Conservation (phyloP, 2,888 invertebrate species). For the Calephelis perditalis region DNA sequence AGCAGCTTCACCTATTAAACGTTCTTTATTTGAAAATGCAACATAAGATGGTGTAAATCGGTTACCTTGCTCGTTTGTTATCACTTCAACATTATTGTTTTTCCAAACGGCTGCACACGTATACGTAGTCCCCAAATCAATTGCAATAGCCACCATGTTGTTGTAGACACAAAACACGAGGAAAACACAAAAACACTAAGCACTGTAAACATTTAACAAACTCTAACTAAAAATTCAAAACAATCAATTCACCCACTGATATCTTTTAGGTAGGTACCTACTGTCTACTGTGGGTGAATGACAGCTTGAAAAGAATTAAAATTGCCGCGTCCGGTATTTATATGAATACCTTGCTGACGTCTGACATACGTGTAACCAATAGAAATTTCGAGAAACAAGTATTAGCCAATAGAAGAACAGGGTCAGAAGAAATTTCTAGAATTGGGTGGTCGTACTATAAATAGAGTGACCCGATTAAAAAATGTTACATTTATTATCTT, state of each 20-base stretch:
- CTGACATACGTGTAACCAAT: conserved; percentile 39
- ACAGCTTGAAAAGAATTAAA: conserved; percentile 24
- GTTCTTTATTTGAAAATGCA: conserved; percentile 48
- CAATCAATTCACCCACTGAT: too few species aligned
- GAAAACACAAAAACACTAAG: not conserved
- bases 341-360: conserved; percentile 37
- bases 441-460: conserved; percentile 38
- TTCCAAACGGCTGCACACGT: conserved; percentile 59
- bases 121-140: conserved; percentile 58
- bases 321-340: conserved; percentile 40
- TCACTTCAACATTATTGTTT: conserved; percentile 49
- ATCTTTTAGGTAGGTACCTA: not conserved
- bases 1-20: conserved; percentile 56
- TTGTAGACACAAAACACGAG: conserved; percentile 7
- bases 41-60: conserved; percentile 54
- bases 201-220: conserved; percentile 1
- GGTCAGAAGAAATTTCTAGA: conserved; percentile 42
- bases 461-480: not conserved
- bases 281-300: too few species aligned
- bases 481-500: conserved; percentile 10
- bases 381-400: conserved; percentile 41
- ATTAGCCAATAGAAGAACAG: conserved; percentile 44
- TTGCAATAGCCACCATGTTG: conserved; percentile 56
- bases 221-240: not conserved
- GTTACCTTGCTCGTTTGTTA: conserved; percentile 53